A percentile compares a stretch with the other conserved stretches of the same genome.
phyloP scores from a whole-genome alignment of 2,797 vertebrate genomes.

The Acanthiza pusilla region DNA sequence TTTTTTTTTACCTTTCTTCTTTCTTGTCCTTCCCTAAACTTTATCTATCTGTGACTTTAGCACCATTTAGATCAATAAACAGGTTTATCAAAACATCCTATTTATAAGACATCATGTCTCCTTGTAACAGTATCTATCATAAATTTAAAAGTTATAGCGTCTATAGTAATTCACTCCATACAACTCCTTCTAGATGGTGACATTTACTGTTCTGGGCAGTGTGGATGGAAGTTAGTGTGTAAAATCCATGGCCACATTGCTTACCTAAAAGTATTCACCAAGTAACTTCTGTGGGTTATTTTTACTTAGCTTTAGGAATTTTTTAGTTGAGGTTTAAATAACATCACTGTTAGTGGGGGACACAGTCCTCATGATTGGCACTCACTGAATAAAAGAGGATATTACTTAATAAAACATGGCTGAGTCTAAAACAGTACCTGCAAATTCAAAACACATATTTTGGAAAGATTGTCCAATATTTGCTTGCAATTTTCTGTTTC shows the following conservation, averaged over 20 bases:
- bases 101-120: neutral
- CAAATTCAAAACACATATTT: neutral
- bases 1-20: rapidly evolving
- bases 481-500: neutral
- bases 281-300: neutral
- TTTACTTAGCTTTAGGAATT: neutral
- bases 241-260: neutral
- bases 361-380: neutral
- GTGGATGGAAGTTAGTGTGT: neutral
- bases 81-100: neutral
- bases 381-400: neutral
- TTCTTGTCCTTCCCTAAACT: neutral
- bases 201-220: neutral
- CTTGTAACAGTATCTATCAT: neutral
- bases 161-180: neutral
- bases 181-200: neutral
- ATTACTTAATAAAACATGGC: neutral
- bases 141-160: neutral
- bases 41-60: neutral
- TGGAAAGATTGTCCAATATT: neutral
- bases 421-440: neutral
- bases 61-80: neutral
- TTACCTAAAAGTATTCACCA: neutral
- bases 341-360: neutral
- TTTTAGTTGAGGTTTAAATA: neutral